phyloP scores from a whole-genome alignment of 2,113 vertebrate genomes.

The Leuciscus idus region DNA sequence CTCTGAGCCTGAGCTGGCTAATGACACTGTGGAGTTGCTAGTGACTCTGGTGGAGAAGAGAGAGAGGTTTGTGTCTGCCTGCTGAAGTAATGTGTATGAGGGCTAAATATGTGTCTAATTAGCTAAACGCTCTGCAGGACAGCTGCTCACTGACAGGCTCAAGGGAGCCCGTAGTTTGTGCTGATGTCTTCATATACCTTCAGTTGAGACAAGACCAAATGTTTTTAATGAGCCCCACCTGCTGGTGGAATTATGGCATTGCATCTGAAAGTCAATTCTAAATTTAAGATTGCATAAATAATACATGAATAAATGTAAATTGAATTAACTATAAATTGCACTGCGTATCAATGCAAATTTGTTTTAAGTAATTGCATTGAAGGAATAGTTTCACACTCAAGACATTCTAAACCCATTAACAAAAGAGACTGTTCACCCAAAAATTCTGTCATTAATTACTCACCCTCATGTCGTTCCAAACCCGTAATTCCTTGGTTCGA shows the following conservation, averaged over 20 bases:
- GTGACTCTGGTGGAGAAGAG: conserved; percentile 96
- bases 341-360: not conserved
- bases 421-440: not conserved
- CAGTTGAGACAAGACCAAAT: not conserved
- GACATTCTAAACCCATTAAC: not conserved
- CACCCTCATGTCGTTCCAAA: too few species aligned
- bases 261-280: not conserved
- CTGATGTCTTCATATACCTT: not conserved
- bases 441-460: too few species aligned
- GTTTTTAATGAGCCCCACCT: conserved; percentile 39
- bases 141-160: conserved; percentile 4
- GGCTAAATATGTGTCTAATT: conserved; percentile 16
- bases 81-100: conserved; percentile 22
- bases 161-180: not conserved
- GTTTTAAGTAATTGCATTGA: not conserved
- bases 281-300: not conserved
- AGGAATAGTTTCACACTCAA: not conserved
- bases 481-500: too few species aligned
- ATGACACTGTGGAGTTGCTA: conserved; percentile 96
- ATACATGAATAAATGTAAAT: too few species aligned
- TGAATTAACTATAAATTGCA: not conserved
- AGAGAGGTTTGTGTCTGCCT: conserved; percentile 81
- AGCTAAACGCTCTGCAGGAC: not conserved
- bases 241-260: conserved; percentile 26
- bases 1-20: conserved; percentile 93